Conservation (phyloP, 1,140 invertebrate genomes). For the Helicoverpa armigera region DNA sequence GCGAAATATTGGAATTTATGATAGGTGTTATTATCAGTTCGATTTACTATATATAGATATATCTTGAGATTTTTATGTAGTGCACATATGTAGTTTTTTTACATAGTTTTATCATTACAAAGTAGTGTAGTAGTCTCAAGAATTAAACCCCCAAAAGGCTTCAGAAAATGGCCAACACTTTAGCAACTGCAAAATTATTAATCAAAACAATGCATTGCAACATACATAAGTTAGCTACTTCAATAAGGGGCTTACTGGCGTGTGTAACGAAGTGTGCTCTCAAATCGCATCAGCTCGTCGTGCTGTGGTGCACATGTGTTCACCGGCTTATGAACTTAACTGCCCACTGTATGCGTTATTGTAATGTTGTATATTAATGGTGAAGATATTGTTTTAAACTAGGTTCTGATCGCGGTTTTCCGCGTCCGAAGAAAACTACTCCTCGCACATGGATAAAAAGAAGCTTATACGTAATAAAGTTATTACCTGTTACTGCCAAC, state of each 20-base stretch:
- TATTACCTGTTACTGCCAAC: too few relatives aligned
- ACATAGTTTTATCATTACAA: too few relatives aligned
- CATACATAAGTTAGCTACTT: constrained; percentile 19
- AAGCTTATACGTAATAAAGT: too few relatives aligned
- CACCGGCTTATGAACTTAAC: constrained; percentile 60
- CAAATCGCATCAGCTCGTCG: constrained; percentile 65
- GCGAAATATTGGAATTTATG: too few relatives aligned
- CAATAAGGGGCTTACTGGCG: constrained; percentile 60
- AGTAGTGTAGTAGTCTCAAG: too few relatives aligned
- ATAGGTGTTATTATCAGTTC: too few relatives aligned
- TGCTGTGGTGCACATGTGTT: constrained; percentile 59
- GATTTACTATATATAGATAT: too few relatives aligned
- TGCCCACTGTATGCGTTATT: constrained; percentile 4
- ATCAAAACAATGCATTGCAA: constrained; percentile 5
- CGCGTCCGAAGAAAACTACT: too few relatives aligned
- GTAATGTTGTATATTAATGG: background rate
- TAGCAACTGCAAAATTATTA: constrained; percentile 20
- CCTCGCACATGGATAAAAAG: too few relatives aligned
- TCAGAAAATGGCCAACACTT: background rate
- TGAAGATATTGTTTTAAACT: background rate
- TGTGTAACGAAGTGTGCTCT: constrained; percentile 64
- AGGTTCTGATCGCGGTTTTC: too few relatives aligned
- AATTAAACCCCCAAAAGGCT: background rate
- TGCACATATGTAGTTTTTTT: too few relatives aligned
- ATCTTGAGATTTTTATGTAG: too few relatives aligned